phyloP scores from a whole-genome alignment of 2,113 vertebrate species.

The Toxotes jaculatrix region DNA sequence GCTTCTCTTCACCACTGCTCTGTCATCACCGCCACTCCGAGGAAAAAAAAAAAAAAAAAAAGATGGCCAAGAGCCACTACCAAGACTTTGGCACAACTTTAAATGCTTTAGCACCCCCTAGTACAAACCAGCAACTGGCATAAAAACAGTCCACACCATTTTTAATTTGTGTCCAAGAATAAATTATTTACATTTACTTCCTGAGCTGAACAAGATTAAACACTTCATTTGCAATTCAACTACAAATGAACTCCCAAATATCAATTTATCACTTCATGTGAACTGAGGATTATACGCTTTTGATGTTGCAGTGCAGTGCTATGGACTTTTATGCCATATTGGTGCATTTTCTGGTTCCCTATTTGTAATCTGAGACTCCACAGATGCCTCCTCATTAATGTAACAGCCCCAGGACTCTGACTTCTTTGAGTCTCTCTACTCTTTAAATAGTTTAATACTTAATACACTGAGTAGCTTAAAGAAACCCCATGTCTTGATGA shows the following conservation, averaged over 20 bases:
- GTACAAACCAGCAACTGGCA: background rate
- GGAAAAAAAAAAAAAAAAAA: slow-evolving; percentile 26
- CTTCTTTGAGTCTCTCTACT: background rate
- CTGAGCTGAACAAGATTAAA: background rate
- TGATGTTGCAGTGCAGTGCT: background rate
- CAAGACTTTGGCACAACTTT: slow-evolving; percentile 11
- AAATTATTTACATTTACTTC: background rate
- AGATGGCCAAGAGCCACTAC: slow-evolving; percentile 14
- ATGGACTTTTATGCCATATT: background rate
- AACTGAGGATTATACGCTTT: background rate
- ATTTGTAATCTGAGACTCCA: background rate
- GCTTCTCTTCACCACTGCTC: slow-evolving; percentile 30
- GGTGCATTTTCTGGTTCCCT: background rate
- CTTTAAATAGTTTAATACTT: background rate
- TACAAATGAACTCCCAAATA: background rate
- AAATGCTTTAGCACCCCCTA: slow-evolving; percentile 21
- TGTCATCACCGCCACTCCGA: slow-evolving; percentile 25
- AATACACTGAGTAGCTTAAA: background rate
- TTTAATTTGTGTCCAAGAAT: background rate
- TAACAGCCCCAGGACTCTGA: background rate
- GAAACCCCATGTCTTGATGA: background rate
- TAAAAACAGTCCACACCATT: background rate
- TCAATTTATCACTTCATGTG: background rate
- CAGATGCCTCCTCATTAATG: background rate
- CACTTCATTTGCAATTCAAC: background rate